Percentiles rank a stretch among this genome's conserved stretches.
These are phyloP conservation scores for Eurosta solidaginis DNA, from an alignment of 1,140 invertebrate genomes.

Conservation along the genomic window DNA sequence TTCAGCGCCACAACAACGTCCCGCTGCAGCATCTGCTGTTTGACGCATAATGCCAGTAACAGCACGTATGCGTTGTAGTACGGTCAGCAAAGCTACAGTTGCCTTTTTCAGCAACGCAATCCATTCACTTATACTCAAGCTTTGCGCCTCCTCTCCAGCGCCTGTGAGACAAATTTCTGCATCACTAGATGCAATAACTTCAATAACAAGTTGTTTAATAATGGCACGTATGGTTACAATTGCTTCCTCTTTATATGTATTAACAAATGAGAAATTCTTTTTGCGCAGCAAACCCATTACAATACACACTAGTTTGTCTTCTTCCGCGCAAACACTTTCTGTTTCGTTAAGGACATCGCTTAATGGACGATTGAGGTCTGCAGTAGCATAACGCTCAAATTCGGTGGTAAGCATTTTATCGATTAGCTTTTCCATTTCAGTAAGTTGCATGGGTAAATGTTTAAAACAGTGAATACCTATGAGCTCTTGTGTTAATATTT, in stretches of 20 bases:
- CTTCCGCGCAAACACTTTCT: constrained; percentile 68
- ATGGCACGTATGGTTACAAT: constrained; percentile 85
- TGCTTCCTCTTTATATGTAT: constrained; percentile 87
- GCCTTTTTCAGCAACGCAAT: constrained; percentile 76
- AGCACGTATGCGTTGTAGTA: constrained; percentile 69
- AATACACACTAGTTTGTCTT: constrained; percentile 86
- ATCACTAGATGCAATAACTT: constrained; percentile 71
- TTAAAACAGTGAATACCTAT: constrained; percentile 92
- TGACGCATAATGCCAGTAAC: constrained; percentile 75
- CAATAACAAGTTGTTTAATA: constrained; percentile 86
- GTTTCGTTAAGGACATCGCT: constrained; percentile 68
- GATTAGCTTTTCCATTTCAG: constrained; percentile 94
- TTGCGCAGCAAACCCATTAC: constrained; percentile 86
- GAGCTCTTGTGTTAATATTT: constrained; percentile 87
- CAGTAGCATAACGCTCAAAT: constrained; percentile 88
- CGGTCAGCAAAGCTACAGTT: constrained; percentile 69
- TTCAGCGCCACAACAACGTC: constrained; percentile 52
- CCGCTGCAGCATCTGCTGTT: constrained; percentile 67
- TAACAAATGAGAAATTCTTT: constrained; percentile 85
- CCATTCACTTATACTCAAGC: constrained; percentile 77
- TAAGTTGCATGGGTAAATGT: constrained; percentile 93
- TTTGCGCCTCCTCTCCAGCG: constrained; percentile 70
- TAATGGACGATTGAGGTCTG: constrained; percentile 85
- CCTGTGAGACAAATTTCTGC: constrained; percentile 69
- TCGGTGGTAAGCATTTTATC: constrained; percentile 97